Evolutionary conservation across 2,113 vertebrate species (phyloP).

Genomic region (Columba janthina): DNA sequence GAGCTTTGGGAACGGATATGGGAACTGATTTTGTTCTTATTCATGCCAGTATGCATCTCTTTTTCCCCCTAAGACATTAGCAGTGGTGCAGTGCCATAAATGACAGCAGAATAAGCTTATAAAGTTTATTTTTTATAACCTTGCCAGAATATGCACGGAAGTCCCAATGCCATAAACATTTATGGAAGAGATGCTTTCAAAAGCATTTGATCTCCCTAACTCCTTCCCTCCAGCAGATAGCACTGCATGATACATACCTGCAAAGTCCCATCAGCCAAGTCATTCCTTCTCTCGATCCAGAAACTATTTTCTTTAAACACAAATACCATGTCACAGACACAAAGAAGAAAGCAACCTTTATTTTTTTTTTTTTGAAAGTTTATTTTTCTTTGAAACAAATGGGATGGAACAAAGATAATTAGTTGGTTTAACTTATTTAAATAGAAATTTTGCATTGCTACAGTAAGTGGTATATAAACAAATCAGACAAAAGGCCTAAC

Average conservation of each 20-base stretch:
- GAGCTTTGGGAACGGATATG: neutral
- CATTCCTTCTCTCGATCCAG: neutral
- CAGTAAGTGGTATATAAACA: neutral
- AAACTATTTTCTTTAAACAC: neutral
- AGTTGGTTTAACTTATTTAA: neutral
- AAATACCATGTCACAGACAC: neutral
- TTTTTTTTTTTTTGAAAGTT: no score
- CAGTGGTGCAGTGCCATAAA: neutral
- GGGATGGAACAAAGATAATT: neutral
- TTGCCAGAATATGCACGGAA: neutral
- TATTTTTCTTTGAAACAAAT: neutral
- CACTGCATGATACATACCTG: neutral
- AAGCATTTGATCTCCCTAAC: neutral
- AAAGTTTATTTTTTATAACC: neutral
- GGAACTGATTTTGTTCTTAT: neutral
- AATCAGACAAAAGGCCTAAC: neutral
- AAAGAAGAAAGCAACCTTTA: neutral
- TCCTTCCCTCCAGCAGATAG: neutral
- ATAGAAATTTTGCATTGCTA: neutral
- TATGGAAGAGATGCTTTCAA: neutral
- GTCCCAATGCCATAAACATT: neutral
- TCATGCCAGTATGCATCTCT: rapidly evolving
- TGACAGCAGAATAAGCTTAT: neutral
- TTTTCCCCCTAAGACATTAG: neutral
- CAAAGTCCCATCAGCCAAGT: neutral